Conservation (phyloP, 2,888 invertebrate species). For the Anticlea derivata region DNA sequence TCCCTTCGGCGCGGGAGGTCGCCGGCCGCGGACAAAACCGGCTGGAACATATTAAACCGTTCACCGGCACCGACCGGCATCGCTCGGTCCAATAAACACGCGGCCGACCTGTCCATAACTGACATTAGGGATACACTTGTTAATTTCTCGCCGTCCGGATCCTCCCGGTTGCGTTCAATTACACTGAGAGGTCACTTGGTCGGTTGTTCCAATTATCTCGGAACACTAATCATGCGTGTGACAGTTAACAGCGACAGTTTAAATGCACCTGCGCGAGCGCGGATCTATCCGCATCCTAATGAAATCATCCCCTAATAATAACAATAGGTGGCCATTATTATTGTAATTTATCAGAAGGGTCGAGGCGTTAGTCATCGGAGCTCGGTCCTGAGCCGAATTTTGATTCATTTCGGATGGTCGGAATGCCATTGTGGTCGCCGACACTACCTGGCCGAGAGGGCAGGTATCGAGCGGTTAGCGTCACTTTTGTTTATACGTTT, state of each 20-base stretch:
- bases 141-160: slow-evolving; percentile 42
- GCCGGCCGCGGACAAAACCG: slow-evolving; percentile 64
- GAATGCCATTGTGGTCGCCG: slow-evolving; percentile 79
- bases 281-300: slow-evolving; percentile 50
- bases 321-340: slow-evolving; percentile 70
- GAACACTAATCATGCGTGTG: slow-evolving; percentile 51
- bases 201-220: slow-evolving; percentile 29
- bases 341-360: slow-evolving; percentile 72
- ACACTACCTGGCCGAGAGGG: slow-evolving; percentile 67
- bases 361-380: slow-evolving; percentile 59
- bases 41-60: slow-evolving; percentile 76
- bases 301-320: slow-evolving; percentile 76
- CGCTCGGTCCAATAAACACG: slow-evolving; percentile 71
- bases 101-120: slow-evolving; percentile 65
- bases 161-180: slow-evolving; percentile 25
- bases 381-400: slow-evolving; percentile 62
- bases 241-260: slow-evolving; percentile 56
- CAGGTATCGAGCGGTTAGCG: slow-evolving; percentile 25
- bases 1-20: slow-evolving; percentile 81
- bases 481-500: slow-evolving; percentile 69
- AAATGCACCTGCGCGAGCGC: slow-evolving; percentile 60
- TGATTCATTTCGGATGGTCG: slow-evolving; percentile 79
- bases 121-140: slow-evolving; percentile 68
- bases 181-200: slow-evolving; percentile 17
- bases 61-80: slow-evolving; percentile 63